Evolutionary conservation across 2,113 vertebrate species (phyloP).

Genomic region (Petrocephalus zakoni): DNA sequence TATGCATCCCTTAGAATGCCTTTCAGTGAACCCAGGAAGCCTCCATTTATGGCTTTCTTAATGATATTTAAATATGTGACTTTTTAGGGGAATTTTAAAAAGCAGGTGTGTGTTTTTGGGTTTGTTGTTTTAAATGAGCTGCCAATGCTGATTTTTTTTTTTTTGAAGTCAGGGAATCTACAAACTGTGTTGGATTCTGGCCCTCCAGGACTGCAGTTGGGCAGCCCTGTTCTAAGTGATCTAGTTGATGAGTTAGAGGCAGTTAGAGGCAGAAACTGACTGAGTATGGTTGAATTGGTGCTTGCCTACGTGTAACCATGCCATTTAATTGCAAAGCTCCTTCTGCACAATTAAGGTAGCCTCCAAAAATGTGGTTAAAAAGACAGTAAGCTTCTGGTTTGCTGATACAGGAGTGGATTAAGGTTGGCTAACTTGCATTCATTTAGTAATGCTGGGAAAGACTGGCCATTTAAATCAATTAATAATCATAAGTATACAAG

Average conservation of each 20-base stretch:
- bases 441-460: not conserved
- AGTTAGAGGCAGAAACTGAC: not conserved
- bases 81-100: not conserved
- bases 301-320: not conserved
- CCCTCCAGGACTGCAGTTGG: too few relatives aligned
- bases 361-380: not conserved
- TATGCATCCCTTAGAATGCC: conserved; percentile 9
- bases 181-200: too few relatives aligned
- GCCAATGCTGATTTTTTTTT: not conserved
- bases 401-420: not conserved
- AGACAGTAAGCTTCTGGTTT: not conserved
- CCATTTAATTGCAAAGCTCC: not conserved
- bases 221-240: not conserved
- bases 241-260: not conserved
- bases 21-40: not conserved
- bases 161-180: not conserved
- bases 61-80: conserved; percentile 19
- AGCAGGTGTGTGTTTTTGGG: conserved; percentile 17
- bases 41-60: conserved; percentile 3
- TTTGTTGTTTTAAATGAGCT: not conserved
- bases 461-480: not conserved
- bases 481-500: not conserved
- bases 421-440: not conserved
- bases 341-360: not conserved
- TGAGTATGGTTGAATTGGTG: too few relatives aligned